Evolutionary conservation across 2,797 vertebrate genomes (phyloP).

Genomic region (Aeoliscus strigatus): DNA sequence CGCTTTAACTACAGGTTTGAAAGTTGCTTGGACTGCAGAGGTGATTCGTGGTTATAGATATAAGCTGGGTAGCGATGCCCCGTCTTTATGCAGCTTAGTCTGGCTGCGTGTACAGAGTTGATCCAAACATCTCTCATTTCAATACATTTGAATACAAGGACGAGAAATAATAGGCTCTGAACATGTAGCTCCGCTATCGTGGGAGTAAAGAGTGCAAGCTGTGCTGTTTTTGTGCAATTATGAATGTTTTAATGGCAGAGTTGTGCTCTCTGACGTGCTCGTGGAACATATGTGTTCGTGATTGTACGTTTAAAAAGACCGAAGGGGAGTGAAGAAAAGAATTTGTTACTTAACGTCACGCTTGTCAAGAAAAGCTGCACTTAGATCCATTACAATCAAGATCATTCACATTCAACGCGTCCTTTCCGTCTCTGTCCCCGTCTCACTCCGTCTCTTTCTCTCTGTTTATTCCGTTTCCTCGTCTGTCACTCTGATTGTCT

Average conservation of each 20-base stretch:
- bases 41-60: constrained; percentile 50
- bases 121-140: constrained; percentile 65
- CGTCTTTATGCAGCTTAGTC: constrained; percentile 38
- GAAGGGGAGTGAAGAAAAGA: constrained; percentile 2
- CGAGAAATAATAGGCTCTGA: constrained; percentile 53
- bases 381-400: constrained; percentile 75
- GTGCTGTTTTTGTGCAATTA: constrained; percentile 61
- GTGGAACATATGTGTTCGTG: constrained; percentile 23
- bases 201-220: constrained; percentile 62
- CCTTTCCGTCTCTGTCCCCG: constrained; percentile 28
- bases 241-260: constrained; percentile 61
- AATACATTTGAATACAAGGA: constrained; percentile 67
- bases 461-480: constrained; percentile 57
- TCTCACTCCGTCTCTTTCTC: constrained; percentile 27
- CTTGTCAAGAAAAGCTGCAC: constrained; percentile 57
- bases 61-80: constrained; percentile 40
- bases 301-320: constrained; percentile 4
- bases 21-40: constrained; percentile 62
- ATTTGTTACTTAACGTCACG: constrained; percentile 43
- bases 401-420: constrained; percentile 60
- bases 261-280: constrained; percentile 33
- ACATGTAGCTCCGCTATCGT: constrained; percentile 53
- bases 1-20: constrained; percentile 69
- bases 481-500: constrained; percentile 64
- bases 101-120: constrained; percentile 58